These are phyloP conservation scores for Eriosoma lanigerum DNA, from an alignment of 1,140 invertebrate genomes.

Conservation along the genomic window DNA sequence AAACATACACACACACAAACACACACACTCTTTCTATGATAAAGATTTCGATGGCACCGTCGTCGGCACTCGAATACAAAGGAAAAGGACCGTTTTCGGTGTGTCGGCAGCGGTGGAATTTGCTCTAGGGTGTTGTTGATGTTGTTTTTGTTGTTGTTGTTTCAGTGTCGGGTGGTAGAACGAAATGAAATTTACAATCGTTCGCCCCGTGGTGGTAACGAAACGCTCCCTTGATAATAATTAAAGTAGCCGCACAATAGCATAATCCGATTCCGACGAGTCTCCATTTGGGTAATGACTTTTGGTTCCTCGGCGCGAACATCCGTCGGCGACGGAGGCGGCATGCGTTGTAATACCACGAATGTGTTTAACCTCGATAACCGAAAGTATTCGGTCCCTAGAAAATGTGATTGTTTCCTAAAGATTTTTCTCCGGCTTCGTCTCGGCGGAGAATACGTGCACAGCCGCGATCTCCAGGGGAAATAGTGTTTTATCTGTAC, in stretches of 20 bases:
- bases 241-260: slow-evolving; percentile 8
- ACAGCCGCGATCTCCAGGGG: too few relatives aligned
- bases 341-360: not conserved
- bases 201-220: slow-evolving; percentile 33
- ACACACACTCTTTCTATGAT: too few relatives aligned
- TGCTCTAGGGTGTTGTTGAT: slow-evolving; percentile 12
- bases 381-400: not conserved
- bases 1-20: too few relatives aligned
- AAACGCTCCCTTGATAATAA: slow-evolving; percentile 41
- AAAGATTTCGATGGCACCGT: not conserved
- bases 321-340: too few relatives aligned
- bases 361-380: not conserved
- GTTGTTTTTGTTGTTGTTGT: too few relatives aligned
- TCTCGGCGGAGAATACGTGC: too few relatives aligned
- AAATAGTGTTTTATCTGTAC: too few relatives aligned
- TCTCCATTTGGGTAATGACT: slow-evolving; percentile 46
- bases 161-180: not conserved
- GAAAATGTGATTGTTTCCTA: slow-evolving; percentile 23
- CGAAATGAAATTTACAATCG: slow-evolving; percentile 34
- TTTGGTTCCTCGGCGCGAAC: not conserved
- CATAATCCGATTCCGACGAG: slow-evolving; percentile 40
- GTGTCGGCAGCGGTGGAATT: not conserved
- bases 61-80: not conserved
- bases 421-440: not conserved
- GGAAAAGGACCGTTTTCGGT: slow-evolving; percentile 9